Base-by-base conservation (phyloP, 2,888 invertebrate species). In the Rhagonycha fulva region DNA sequence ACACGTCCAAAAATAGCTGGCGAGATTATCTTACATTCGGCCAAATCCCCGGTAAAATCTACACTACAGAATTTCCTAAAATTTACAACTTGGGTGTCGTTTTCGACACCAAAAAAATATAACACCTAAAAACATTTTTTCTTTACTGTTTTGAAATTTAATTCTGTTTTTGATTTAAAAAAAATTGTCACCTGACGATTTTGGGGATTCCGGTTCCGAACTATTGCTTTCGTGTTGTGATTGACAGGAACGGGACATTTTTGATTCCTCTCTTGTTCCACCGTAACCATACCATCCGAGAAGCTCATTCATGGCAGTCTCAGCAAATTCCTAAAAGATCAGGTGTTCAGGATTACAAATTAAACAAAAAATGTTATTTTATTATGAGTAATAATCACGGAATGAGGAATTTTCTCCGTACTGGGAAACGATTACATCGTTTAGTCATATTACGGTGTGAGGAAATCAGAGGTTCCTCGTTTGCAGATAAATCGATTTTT, bases 251-350 rank as follows among this genome's bases (percentile, higher is more conserved):
- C 88, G 24, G 84, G 86, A 76, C 68, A 80, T 80, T 80, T 82
- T 83, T 26, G 81, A 70, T 0, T 90, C 90, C 0, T 90, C 89
- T 87, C 94, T 94, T 71, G 92, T 89, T 82, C 91, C 92, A 78
- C 93, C 93, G 86, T 96, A 97, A 2, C 97, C 97, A 88, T 97
- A 97, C 95, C 96, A 96, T 63, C 96, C 96, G 24, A 97, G 90
- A 77, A 97, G 89, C 87, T 97, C 96, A 85, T 96, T 96, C 96
- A 97, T 97, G 1, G 96, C 96, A 69, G 94, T 95, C 87, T 96
- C 96, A 5, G 96, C 96, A 88, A 95, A 97, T 87, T 96, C 95
- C 97, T 97, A 89, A 4, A 90, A 81, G 69, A 70, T 69, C 30
- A 68, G 26, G 26, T 68, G 23, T 47, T 14, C 19, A 69, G n/a